Evolutionary conservation across 35 echinoderm and acorn worm species (phyloP), one percentile per base, ranked within the genome.

Genomic region (Patiria miniata): DNA sequence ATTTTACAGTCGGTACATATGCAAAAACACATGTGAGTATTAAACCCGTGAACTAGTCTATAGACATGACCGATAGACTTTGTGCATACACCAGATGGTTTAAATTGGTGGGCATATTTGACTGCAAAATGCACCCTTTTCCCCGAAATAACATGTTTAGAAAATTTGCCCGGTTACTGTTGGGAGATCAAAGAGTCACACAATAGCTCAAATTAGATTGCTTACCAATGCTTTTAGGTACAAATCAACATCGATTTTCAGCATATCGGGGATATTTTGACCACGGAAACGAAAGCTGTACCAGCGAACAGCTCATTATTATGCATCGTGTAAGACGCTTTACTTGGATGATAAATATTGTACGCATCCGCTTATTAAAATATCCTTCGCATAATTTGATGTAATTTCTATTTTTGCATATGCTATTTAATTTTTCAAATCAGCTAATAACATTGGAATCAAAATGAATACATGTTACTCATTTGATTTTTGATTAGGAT

Each of bases 141-240:
- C 33, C 51, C 12, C 33, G 80, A 23, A 2, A 82, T 82, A 82
- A 82, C 80, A 82, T 33, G 18, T 28, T 33, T 30, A 39, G 10
- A 26, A 82, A 82, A 82, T 82, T 22, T 16, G 51, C 47, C 80
- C 51, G 47, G 26, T 30, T 82, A 21, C 18, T 82, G 40, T 82
- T 52, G 15, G 16, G 32, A 82, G 14, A 52, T 52, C 32, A 51
- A 26, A 57, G 80, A 82, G 33, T 82, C 23, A 82, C 51, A 44
- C 26, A 18, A 16, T 51, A 82, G 80, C 80, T 82, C 39, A 82
- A 82, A 23, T 52, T 18, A 52, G 80, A 22, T 52, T 82, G 80
- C 80, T 82, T 82, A 82, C 80, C 80, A 33, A 51, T 82, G 80
- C 80, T 82, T 52, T 51, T 44, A 82, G 40, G 80, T 82, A 52